These are phyloP conservation scores for Coleophora flavipennella DNA, from an alignment of 2,888 invertebrate species.

Conservation along the genomic window DNA sequence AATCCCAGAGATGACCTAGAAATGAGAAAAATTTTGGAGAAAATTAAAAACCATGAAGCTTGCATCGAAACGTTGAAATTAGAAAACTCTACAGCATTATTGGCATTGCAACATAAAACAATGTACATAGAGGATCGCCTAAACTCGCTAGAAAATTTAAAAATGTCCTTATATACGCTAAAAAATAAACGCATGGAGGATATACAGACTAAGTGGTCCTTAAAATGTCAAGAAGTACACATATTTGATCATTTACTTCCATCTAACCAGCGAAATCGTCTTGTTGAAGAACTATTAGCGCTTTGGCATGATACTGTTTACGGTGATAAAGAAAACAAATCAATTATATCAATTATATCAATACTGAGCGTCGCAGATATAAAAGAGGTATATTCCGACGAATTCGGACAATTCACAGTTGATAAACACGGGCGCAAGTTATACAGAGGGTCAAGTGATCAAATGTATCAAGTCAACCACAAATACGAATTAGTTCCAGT, in stretches of 20 bases:
- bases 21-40: conserved; percentile 19
- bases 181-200: conserved; percentile 9
- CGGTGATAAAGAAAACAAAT: conserved; percentile 12
- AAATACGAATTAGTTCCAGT: conserved; percentile 19
- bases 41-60: conserved; percentile 23
- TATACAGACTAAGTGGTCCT: not conserved
- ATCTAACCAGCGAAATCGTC: conserved; percentile 20
- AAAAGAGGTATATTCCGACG: conserved; percentile 24
- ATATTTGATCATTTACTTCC: conserved; percentile 33
- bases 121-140: conserved; percentile 29
- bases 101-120: conserved; percentile 27
- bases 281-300: conserved; percentile 23
- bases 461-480: conserved; percentile 27
- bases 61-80: conserved; percentile 19
- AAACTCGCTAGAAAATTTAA: conserved; percentile 25
- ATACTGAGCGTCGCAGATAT: conserved; percentile 24
- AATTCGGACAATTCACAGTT: conserved; percentile 21
- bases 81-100: conserved; percentile 18
- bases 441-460: conserved; percentile 16
- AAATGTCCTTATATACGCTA: conserved; percentile 18
- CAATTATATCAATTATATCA: conserved; percentile 26
- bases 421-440: conserved; percentile 30
- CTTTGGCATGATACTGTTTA: conserved; percentile 24
- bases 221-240: conserved; percentile 4
- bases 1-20: conserved; percentile 16